Evolutionary conservation across 2,113 vertebrate genomes (phyloP), one percentile per base, ranked within the genome.

Genomic region (Silurus asotus): DNA sequence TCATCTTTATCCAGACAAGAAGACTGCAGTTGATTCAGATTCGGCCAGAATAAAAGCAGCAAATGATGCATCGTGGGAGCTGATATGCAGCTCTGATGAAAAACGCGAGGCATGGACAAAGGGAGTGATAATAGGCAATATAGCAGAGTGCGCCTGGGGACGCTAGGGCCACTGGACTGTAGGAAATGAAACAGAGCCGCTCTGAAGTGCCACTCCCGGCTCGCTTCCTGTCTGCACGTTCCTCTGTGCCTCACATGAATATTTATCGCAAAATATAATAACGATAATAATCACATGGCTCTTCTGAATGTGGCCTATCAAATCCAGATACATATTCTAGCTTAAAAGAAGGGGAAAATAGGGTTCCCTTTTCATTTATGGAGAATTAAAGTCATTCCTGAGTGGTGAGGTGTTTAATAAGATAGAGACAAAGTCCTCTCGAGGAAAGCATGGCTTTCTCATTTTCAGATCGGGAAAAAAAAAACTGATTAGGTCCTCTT

Each of bases 171-270:
- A 89, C 81, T 84, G 88, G 69, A 83, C 8, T 55, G 88, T 91
- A 89, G 91, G 92, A 94, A 93, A 93, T 93, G 91, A 93, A 92
- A 93, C 78, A 65, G 75, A 83, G 82, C 88, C 65, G 64, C 25
- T 86, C 64, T 78, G 70, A 86, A 69, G 79, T 72, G 77, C 85
- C 84, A 64, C 0, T 80, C 84, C 72, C 62, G 75, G 59, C 87
- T 81, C 51, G 56, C 86, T 83, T 61, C 4, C 23, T n/a, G 45
- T 37, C 78, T 55, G 45, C 1, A 75, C 83, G 84, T 91, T 92
- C 87, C 84, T 90, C 91, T 86, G 19, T 87, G 90, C 81, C 87
- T 84, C 85, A 90, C 89, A 93, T 93, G 92, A 94, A 94, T 94
- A 93, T 93, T 89, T 90, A 94, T 92, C 83, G 51, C 61, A 74